Evolutionary conservation across 2,113 vertebrate genomes (phyloP).

Genomic region (Vidua macroura): DNA sequence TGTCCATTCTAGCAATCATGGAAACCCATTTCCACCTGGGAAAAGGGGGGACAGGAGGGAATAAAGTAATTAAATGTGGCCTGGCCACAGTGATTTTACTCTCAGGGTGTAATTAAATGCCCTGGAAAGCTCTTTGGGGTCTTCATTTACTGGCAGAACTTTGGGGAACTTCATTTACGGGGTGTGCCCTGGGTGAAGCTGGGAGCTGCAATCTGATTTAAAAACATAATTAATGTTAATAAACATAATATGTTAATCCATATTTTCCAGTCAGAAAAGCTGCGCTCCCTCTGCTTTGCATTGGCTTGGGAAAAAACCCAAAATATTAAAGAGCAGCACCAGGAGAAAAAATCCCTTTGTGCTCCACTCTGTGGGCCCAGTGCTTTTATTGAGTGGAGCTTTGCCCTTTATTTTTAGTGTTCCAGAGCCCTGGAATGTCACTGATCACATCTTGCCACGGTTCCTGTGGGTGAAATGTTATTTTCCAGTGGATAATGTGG

Average conservation of each 20-base stretch:
- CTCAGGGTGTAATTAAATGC: constrained; percentile 52
- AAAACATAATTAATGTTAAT: neutral
- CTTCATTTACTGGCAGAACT: neutral
- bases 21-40: constrained; percentile 54
- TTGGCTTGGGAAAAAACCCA: neutral
- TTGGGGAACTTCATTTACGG: neutral
- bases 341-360: neutral
- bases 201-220: constrained; percentile 19
- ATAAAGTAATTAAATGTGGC: constrained; percentile 54
- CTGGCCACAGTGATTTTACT: neutral
- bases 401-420: neutral
- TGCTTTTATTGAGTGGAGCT: neutral
- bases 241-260: neutral
- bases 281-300: neutral
- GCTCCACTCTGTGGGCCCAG: neutral
- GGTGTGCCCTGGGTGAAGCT: neutral
- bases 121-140: constrained; percentile 18
- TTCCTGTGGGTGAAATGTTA: neutral
- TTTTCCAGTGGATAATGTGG: neutral
- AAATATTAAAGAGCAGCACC: neutral
- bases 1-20: neutral
- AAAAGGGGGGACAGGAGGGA: constrained; percentile 21
- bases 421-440: neutral
- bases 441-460: neutral
- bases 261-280: neutral